These are phyloP conservation scores for Drosophila histrio DNA, from an alignment of 2,888 invertebrate genomes.

Conservation along the genomic window DNA sequence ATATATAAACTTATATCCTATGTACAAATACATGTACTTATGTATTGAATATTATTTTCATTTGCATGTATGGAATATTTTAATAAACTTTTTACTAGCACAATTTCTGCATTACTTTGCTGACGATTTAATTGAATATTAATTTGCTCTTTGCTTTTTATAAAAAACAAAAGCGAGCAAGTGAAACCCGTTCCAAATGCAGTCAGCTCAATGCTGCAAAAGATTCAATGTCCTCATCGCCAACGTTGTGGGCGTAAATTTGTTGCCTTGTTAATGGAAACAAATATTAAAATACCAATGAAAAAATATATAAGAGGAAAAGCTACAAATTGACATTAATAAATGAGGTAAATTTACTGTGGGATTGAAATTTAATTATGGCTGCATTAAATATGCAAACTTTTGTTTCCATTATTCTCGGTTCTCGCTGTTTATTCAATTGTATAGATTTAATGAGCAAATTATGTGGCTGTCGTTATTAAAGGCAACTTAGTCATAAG, in stretches of 20 bases:
- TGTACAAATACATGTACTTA: neutral
- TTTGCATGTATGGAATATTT: slow-evolving; percentile 10
- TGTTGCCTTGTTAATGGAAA: slow-evolving; percentile 16
- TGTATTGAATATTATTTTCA: slow-evolving; percentile 15
- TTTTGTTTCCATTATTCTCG: neutral
- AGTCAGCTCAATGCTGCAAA: neutral
- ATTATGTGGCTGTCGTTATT: slow-evolving; percentile 28
- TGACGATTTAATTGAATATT: slow-evolving; percentile 42
- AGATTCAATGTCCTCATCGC: neutral
- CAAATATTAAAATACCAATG: neutral
- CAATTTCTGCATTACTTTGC: slow-evolving; percentile 12
- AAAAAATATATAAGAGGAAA: neutral
- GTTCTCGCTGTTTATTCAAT: slow-evolving; percentile 23
- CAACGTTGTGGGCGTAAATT: neutral
- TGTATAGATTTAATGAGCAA: slow-evolving; percentile 36
- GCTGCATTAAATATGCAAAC: slow-evolving; percentile 11
- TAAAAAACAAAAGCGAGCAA: slow-evolving; percentile 1
- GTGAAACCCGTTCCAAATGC: slow-evolving; percentile 4
- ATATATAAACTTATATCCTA: neutral
- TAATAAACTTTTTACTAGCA: slow-evolving; percentile 44
- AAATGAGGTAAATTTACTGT: slow-evolving; percentile 8
- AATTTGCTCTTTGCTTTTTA: slow-evolving; percentile 31
- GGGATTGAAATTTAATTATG: slow-evolving; percentile 42
- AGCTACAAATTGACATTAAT: slow-evolving; percentile 1
- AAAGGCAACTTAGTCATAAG: neutral